A percentile compares a stretch with the other conserved stretches of the same genome.
These are phyloP conservation scores for Mamestra brassicae DNA, from an alignment of 2,888 invertebrate genomes.

Conservation along the genomic window DNA sequence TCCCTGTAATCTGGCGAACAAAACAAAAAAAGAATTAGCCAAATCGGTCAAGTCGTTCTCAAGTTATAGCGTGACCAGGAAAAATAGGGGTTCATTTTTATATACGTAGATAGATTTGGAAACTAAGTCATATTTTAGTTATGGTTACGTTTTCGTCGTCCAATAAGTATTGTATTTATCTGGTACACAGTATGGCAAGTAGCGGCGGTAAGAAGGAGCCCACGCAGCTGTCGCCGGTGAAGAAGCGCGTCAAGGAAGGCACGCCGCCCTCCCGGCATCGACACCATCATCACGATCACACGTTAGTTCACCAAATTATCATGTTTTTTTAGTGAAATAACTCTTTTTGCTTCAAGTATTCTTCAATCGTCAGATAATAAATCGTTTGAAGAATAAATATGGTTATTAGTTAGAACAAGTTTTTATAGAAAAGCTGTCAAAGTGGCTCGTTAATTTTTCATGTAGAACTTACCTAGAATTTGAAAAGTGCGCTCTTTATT, in stretches of 20 bases:
- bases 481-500: too few relatives aligned
- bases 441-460: background rate
- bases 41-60: too few relatives aligned
- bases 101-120: too few relatives aligned
- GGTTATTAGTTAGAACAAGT: background rate
- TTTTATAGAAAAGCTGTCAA: background rate
- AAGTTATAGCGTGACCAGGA: too few relatives aligned
- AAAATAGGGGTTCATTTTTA: too few relatives aligned
- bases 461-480: too few relatives aligned
- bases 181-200: conserved; percentile 79
- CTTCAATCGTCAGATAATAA: too few relatives aligned
- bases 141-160: too few relatives aligned
- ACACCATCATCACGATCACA: conserved; percentile 83
- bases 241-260: conserved; percentile 99
- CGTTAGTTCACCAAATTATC: conserved; percentile 70
- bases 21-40: too few relatives aligned
- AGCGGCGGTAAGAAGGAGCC: conserved; percentile 94
- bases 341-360: background rate
- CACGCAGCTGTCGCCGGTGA: conserved; percentile 98
- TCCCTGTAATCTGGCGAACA: too few relatives aligned
- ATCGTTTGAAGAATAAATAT: background rate
- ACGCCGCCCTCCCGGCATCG: conserved; percentile 94
- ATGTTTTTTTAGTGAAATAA: background rate
- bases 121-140: too few relatives aligned
- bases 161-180: too few relatives aligned